Evolutionary conservation across 2,113 vertebrate genomes (phyloP), one percentile per base, ranked within the genome.

Genomic region (Ciconia boyciana): DNA sequence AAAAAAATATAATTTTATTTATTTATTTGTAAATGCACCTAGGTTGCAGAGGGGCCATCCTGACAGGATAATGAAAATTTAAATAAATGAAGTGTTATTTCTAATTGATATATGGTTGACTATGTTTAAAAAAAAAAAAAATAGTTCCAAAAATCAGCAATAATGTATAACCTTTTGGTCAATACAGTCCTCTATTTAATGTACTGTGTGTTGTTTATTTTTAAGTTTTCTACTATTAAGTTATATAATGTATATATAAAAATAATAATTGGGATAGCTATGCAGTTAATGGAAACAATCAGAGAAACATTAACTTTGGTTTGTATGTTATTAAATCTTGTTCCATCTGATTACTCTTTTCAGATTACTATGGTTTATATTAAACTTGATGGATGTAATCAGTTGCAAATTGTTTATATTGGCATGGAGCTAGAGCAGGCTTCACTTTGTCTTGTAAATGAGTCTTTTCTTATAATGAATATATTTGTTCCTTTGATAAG

Each of bases 361-460:
- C 80, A 94, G 24, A 82, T 87, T 95, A 93, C 26, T 92, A 69
- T 93, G 70, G 44, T 97, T 97, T 81, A 87, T 86, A 82, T 93
- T 97, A 93, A 77, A 91, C 76, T 52, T 93, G 96, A 91, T 96
- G 65, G 78, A 89, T 75, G 79, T 94, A 95, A 96, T 95, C 80
- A 94, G 24, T 86, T 15, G 62, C 82, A 93, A 95, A 91, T 95
- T 24, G 18, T 85, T 93, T 74, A 91, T 77, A 79, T n/a, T 95
- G 93, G 72, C 57, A 54, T 57, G 80, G 49, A 94, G 44, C 60
- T 92, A 78, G 21, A 90, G 21, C 8, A 55, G 69, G 61, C 48
- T 48, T 89, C 51, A 68, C 48, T 94, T 80, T 87, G 26, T 94
- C 61, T 90, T 94, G 83, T 93, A 91, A 92, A 94, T 90, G 16